Percentiles rank a stretch among this genome's conserved stretches.
Conservation (phyloP, 1,140 invertebrate species). For the Bombus sibiricus region DNA sequence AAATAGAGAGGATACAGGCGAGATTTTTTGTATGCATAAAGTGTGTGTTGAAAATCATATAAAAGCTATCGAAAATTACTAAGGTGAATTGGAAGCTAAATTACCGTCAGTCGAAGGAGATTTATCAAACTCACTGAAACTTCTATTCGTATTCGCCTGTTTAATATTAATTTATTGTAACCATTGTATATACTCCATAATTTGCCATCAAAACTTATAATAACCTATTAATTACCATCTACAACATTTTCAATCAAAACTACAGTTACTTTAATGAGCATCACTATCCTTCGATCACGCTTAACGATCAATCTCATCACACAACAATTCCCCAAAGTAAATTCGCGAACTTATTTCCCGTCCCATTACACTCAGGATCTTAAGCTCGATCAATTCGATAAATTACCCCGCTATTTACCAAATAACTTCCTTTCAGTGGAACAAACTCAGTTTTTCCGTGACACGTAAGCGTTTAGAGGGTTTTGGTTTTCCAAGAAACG, state of each 20-base stretch:
- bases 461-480: conserved; percentile 7
- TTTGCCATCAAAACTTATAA: background rate
- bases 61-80: background rate
- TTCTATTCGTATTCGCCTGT: background rate
- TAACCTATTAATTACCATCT: background rate
- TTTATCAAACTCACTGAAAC: background rate
- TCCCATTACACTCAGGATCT: background rate
- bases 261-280: background rate
- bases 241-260: background rate
- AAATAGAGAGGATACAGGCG: too few relatives aligned
- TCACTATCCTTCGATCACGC: background rate
- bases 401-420: background rate
- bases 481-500: background rate
- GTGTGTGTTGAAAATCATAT: background rate
- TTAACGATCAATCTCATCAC: background rate
- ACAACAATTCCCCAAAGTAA: background rate
- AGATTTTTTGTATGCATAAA: background rate
- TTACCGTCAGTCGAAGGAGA: background rate
- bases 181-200: too few relatives aligned
- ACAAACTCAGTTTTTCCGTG: background rate
- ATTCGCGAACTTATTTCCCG: background rate
- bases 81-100: background rate
- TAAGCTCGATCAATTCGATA: background rate
- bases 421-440: background rate
- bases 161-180: background rate